These are phyloP conservation scores for Melanchra persicariae DNA, from an alignment of 2,888 invertebrate genomes.

Conservation along the genomic window DNA sequence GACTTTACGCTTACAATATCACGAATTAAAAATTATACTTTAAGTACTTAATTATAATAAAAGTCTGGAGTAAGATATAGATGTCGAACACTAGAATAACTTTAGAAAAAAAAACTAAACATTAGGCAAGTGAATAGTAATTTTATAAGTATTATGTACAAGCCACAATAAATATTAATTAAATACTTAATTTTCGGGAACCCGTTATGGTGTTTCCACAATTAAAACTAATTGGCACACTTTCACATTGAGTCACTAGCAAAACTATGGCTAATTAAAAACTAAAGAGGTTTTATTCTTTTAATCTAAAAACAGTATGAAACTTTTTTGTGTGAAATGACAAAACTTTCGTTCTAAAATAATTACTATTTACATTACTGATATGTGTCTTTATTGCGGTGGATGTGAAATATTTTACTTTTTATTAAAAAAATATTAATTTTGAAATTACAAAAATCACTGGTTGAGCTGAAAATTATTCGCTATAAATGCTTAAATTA, in stretches of 20 bases:
- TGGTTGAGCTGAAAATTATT: slow-evolving; percentile 70
- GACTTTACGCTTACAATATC: slow-evolving; percentile 23
- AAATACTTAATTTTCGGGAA: slow-evolving; percentile 81
- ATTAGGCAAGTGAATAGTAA: slow-evolving; percentile 72
- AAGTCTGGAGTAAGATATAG: slow-evolving; percentile 62
- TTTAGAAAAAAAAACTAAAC: slow-evolving; percentile 69
- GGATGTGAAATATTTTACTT: slow-evolving; percentile 71
- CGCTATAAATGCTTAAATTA: slow-evolving; percentile 86
- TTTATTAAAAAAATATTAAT: slow-evolving; percentile 68
- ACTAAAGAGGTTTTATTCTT: slow-evolving; percentile 82
- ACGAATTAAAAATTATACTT: slow-evolving; percentile 38
- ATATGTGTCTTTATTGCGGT: slow-evolving; percentile 87
- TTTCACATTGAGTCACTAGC: slow-evolving; percentile 90
- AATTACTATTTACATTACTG: slow-evolving; percentile 78
- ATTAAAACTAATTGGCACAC: slow-evolving; percentile 89
- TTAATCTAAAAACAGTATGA: slow-evolving; percentile 52
- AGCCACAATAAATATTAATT: slow-evolving; percentile 83
- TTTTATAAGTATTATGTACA: slow-evolving; percentile 79
- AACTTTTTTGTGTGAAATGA: slow-evolving; percentile 49
- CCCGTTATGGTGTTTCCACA: slow-evolving; percentile 71
- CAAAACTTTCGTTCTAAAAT: slow-evolving; percentile 48
- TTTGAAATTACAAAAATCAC: slow-evolving; percentile 65
- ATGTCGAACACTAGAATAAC: slow-evolving; percentile 63
- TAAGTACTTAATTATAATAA: slow-evolving; percentile 39
- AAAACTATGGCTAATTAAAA: slow-evolving; percentile 85